These are phyloP conservation scores for Megalonaias nervosa DNA, from an alignment of 1,140 invertebrate species.

Conservation along the genomic window DNA sequence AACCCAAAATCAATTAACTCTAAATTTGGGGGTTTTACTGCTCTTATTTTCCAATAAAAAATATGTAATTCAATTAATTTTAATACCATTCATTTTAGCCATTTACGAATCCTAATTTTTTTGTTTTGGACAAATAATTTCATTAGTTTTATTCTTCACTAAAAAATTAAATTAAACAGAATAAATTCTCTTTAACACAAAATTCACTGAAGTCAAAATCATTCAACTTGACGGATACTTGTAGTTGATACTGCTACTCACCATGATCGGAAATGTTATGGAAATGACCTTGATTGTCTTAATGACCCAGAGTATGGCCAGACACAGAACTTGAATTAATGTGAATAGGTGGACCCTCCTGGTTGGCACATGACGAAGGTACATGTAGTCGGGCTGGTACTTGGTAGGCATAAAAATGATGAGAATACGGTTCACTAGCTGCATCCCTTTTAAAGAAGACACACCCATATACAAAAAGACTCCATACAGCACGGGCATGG, in stretches of 20 bases:
- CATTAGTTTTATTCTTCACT: too few relatives aligned
- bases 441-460: slow-evolving; percentile 94
- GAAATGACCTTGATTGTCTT: slow-evolving; percentile 95
- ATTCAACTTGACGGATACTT: too few relatives aligned
- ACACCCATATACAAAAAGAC: slow-evolving; percentile 99
- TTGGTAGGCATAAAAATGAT: slow-evolving; percentile 99
- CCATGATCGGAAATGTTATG: slow-evolving; percentile 98
- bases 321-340: slow-evolving; percentile 89
- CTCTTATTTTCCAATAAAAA: too few relatives aligned
- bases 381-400: slow-evolving; percentile 99
- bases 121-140: too few relatives aligned
- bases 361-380: slow-evolving; percentile 91
- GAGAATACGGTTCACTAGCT: slow-evolving; percentile 95
- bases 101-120: too few relatives aligned
- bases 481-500: slow-evolving; percentile 92
- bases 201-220: too few relatives aligned
- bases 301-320: slow-evolving; percentile 93
- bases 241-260: slow-evolving; percentile 63
- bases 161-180: too few relatives aligned
- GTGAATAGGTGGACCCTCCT: slow-evolving; percentile 88
- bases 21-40: too few relatives aligned
- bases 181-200: too few relatives aligned
- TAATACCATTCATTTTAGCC: too few relatives aligned
- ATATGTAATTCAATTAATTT: too few relatives aligned
- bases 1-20: too few relatives aligned